phyloP scores from a whole-genome alignment of 2,113 vertebrate genomes.

The Ammospiza nelsoni region DNA sequence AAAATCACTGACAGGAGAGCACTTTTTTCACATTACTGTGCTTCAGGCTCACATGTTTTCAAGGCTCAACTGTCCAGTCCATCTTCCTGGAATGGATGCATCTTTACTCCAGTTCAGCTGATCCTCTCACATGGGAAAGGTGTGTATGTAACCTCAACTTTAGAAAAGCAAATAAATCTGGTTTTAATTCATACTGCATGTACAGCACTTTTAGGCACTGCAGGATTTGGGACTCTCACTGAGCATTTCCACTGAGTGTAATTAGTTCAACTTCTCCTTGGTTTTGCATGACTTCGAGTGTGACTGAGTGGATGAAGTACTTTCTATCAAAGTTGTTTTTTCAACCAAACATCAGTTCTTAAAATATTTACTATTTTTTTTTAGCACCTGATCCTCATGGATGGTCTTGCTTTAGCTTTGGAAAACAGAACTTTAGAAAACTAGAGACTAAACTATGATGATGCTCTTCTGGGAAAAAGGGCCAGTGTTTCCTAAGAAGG shows the following conservation, averaged over 20 bases:
- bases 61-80: neutral
- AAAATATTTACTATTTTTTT: neutral
- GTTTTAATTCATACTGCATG: neutral
- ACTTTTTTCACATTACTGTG: neutral
- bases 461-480: neutral
- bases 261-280: neutral
- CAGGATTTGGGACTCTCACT: neutral
- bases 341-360: neutral
- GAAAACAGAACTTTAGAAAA: neutral
- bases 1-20: neutral
- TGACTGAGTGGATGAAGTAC: neutral
- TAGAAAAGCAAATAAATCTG: neutral
- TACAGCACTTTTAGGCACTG: neutral
- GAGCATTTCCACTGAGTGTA: neutral
- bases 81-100: neutral
- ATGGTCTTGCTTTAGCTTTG: neutral
- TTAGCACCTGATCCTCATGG: neutral
- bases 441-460: neutral
- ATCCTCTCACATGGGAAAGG: neutral
- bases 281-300: neutral
- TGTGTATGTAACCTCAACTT: neutral
- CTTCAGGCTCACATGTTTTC: neutral
- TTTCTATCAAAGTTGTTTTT: neutral
- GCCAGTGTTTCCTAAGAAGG: neutral
- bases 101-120: neutral